Evolutionary conservation across 1,140 invertebrate species (phyloP), one percentile per base, ranked within the genome.

Genomic region (Megalopta genalis): DNA sequence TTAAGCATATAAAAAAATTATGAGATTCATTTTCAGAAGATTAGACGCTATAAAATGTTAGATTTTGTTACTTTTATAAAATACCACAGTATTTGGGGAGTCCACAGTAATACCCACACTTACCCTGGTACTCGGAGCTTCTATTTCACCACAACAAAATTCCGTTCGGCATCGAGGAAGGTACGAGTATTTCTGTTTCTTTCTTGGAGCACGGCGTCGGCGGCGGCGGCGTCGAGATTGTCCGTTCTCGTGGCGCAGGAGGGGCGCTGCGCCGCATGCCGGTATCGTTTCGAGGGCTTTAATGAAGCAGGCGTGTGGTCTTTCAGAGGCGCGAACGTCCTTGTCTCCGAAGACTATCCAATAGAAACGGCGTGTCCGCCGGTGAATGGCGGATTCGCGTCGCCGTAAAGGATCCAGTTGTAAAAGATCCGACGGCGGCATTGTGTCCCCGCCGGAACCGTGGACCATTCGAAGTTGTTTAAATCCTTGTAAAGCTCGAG

Each of bases 401-500:
- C 62, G 80, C 62, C 46, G 72, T 70, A 60, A 39, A 80, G 52
- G 66, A 81, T 68, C 67, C 79, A 77, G 81, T 82, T 76, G 80
- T 80, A 89, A 87, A 86, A 87, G 82, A 87, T 85, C 80, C 86
- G 88, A 67, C 78, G 80, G 65, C 81, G 80, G 79, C 83, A 90
- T 91, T 90, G 89, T 90, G 62, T 60, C 23, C n/a, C 32, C 21
- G 66, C 52, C 73, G 49, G 80, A 49, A 73, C 76, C 78, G 71
- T 83, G 76, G 49, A 81, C 88, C 80, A 90, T 90, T 89, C 80
- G 77, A 89, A 91, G 91, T 91, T 88, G 89, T 91, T 93, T 93
- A 92, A 93, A 92, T 92, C 90, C 89, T 92, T 91, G 89, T 92
- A 90, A 86, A 87, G 87, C 79, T 86, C 82, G 68, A 79, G 78